Conservation (phyloP, 1,140 invertebrate species). For the Drosophila sulfurigaster region DNA sequence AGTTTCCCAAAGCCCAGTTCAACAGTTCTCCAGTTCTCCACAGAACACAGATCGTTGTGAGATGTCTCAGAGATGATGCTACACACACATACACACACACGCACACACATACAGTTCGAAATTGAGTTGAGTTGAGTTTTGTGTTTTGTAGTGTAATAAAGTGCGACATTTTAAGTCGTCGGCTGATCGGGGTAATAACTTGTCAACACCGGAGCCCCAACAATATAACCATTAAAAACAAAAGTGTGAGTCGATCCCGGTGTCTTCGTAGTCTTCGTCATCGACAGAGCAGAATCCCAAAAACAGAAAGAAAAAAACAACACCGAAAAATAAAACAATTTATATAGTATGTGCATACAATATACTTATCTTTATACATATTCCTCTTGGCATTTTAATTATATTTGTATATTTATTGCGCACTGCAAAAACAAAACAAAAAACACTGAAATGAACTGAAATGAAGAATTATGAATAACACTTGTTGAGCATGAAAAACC, state of each 20-base stretch:
- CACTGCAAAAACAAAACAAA: neutral
- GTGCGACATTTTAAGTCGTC: slow-evolving; percentile 81
- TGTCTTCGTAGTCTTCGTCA: slow-evolving; percentile 33
- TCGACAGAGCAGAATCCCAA: slow-evolving; percentile 17
- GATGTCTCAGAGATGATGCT: slow-evolving; percentile 41
- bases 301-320: slow-evolving; percentile 7
- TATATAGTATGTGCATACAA: slow-evolving; percentile 13
- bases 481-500: slow-evolving; percentile 20
- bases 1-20: slow-evolving; percentile 13
- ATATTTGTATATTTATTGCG: slow-evolving; percentile 8
- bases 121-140: slow-evolving; percentile 65
- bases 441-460: neutral
- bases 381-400: slow-evolving; percentile 17
- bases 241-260: slow-evolving; percentile 30
- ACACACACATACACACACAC: too few relatives aligned
- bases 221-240: slow-evolving; percentile 64
- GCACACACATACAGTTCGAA: neutral
- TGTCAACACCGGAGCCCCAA: slow-evolving; percentile 68
- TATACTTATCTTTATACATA: neutral
- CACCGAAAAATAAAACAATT: slow-evolving; percentile 29
- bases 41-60: slow-evolving; percentile 41
- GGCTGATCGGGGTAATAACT: slow-evolving; percentile 78
- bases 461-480: slow-evolving; percentile 3
- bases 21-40: slow-evolving; percentile 15
- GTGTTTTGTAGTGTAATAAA: slow-evolving; percentile 83